Evolutionary conservation across 2,888 invertebrate genomes (phyloP), one percentile per base, ranked within the genome.

Genomic region (Euclidia mi): DNA sequence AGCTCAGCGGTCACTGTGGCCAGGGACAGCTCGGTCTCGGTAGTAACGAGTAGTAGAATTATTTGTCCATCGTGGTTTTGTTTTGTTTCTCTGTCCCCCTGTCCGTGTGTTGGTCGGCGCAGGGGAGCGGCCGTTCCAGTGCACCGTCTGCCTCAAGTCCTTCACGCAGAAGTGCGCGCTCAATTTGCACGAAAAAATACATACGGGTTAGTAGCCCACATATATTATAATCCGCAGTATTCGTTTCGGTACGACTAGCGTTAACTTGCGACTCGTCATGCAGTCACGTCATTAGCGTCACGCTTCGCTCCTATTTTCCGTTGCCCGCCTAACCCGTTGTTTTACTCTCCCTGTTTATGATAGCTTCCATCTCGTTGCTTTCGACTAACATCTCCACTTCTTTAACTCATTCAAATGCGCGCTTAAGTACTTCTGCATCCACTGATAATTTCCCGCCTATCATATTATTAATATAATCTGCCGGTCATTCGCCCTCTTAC

Each of bases 141-240:
- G 95, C 94, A 94, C 93, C 94, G 94, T 94, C 94, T 95, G 95
- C 94, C 94, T 95, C 95, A 95, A 95, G 95, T 95, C 95, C 92
- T 95, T 95, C 95, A 95, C 95, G 91, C 95, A 95, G 95, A 95
- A 95, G 94, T 95, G 95, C 94, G 95, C 95, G 90, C 95, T 95
- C 94, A 95, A 95, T 93, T 95, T 95, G 94, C 95, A 95, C 94
- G 94, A 95, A 94, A 95, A 95, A 87, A 95, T 95, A 94, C 95
- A 95, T 94, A 95, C 95, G 95, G 95, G 95, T 95, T 92, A 95
- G 95, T 95, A 95, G 94, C 95, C 95, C 95, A 95, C 91, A 92
- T 93, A 89, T 88, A 85, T 89, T 88, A 87, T 89, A 89, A 81
- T 87, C 81, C 84, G 85, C 89, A 86, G 82, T 82, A 86, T 81